phyloP scores from a whole-genome alignment of 2,888 invertebrate species.

The Monoplex corrugatus region DNA sequence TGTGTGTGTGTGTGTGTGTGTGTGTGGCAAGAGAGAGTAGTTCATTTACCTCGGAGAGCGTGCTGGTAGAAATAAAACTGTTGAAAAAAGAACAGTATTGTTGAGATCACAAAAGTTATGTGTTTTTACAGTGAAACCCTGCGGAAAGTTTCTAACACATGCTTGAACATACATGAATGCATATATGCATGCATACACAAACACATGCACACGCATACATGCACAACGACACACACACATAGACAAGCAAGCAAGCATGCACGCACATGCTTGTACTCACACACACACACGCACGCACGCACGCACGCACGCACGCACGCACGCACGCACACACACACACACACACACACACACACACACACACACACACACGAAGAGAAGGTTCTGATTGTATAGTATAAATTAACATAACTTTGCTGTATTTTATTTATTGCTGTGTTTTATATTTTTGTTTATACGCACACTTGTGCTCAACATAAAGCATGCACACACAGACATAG shows the following conservation, averaged over 20 bases:
- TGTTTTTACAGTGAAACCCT: too few relatives aligned
- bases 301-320: background rate
- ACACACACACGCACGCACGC: background rate
- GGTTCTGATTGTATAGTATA: too few relatives aligned
- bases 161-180: background rate
- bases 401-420: too few relatives aligned
- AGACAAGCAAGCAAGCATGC: background rate
- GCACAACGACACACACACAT: background rate
- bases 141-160: background rate
- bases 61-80: background rate
- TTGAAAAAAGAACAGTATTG: too few relatives aligned
- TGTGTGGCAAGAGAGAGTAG: background rate
- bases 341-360: background rate
- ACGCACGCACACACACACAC: background rate
- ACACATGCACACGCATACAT: background rate
- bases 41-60: background rate
- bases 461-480: too few relatives aligned
- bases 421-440: too few relatives aligned
- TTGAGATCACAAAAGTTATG: too few relatives aligned
- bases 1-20: background rate
- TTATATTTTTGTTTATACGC: too few relatives aligned
- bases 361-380: conserved; percentile 1
- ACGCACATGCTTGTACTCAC: background rate
- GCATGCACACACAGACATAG: too few relatives aligned
- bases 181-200: background rate